phyloP scores from a whole-genome alignment of 2,888 invertebrate genomes.

The Cyrtodaria siliqua region DNA sequence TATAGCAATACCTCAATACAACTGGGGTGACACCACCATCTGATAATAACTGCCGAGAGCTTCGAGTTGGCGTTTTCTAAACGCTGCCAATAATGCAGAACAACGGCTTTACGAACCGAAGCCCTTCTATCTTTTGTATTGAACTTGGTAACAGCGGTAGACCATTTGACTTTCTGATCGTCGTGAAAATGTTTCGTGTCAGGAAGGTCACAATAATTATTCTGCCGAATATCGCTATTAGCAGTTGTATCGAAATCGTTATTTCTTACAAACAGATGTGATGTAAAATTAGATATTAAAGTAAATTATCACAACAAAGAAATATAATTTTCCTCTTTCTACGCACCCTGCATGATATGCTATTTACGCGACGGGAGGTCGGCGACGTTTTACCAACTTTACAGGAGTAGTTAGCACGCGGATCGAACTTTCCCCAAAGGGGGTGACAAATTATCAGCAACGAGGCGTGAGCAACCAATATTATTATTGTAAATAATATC shows the following conservation, averaged over 20 bases:
- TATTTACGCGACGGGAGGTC: constrained; percentile 39
- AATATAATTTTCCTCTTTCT: constrained; percentile 30
- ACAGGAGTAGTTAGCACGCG: constrained; percentile 34
- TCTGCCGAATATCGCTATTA: neutral
- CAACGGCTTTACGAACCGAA: too few relatives aligned
- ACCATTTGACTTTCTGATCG: constrained; percentile 17
- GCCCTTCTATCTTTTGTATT: too few relatives aligned
- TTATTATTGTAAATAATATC: constrained; percentile 61
- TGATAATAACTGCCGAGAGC: too few relatives aligned
- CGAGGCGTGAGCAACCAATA: constrained; percentile 44
- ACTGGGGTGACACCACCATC: too few relatives aligned
- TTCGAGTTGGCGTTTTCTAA: too few relatives aligned
- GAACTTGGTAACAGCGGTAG: too few relatives aligned
- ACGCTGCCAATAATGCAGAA: too few relatives aligned
- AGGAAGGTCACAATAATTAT: constrained; percentile 18
- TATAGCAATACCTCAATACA: too few relatives aligned
- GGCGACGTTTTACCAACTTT: constrained; percentile 28
- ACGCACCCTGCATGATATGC: constrained; percentile 18
- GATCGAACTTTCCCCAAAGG: constrained; percentile 12
- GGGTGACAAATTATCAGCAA: constrained; percentile 55
- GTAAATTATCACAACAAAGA: constrained; percentile 28
- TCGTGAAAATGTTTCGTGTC: constrained; percentile 50
- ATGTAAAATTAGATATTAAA: constrained; percentile 39
- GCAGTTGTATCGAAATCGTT: neutral
- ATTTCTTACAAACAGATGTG: constrained; percentile 45